Conservation (phyloP, 2,888 invertebrate species). For the Drosophila vallismaia region DNA sequence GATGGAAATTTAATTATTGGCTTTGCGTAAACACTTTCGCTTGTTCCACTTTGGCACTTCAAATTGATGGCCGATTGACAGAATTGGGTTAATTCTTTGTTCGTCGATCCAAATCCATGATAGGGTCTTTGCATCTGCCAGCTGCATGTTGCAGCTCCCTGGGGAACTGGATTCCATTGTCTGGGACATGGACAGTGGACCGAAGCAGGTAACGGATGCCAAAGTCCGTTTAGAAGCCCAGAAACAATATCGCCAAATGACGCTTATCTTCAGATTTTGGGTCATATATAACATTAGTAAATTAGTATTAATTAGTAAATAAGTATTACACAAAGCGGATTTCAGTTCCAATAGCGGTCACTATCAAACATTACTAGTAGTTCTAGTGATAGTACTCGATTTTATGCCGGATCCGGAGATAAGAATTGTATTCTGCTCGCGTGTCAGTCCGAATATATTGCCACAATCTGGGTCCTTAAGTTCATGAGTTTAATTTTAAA, state of each 20-base stretch:
- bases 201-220: conserved; percentile 21
- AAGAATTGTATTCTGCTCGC: conserved; percentile 25
- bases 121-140: conserved; percentile 41
- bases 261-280: background rate
- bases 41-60: conserved; percentile 36
- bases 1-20: conserved; percentile 9
- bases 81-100: conserved; percentile 72
- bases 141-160: conserved; percentile 18
- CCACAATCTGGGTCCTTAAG: conserved; percentile 11
- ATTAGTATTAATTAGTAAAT: too few relatives aligned
- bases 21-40: conserved; percentile 49
- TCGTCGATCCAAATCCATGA: conserved; percentile 62
- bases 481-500: conserved; percentile 14
- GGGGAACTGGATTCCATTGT: conserved; percentile 20
- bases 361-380: conserved; percentile 10
- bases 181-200: conserved; percentile 27
- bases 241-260: background rate
- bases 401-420: conserved; percentile 25
- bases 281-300: too few relatives aligned
- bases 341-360: conserved; percentile 3
- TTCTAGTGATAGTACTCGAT: background rate
- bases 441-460: conserved; percentile 25
- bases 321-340: conserved; percentile 17
- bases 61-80: conserved; percentile 58
- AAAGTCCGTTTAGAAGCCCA: conserved; percentile 24